Base-by-base conservation (phyloP, 2,113 vertebrate genomes). In the Pseudopipra pipra region DNA sequence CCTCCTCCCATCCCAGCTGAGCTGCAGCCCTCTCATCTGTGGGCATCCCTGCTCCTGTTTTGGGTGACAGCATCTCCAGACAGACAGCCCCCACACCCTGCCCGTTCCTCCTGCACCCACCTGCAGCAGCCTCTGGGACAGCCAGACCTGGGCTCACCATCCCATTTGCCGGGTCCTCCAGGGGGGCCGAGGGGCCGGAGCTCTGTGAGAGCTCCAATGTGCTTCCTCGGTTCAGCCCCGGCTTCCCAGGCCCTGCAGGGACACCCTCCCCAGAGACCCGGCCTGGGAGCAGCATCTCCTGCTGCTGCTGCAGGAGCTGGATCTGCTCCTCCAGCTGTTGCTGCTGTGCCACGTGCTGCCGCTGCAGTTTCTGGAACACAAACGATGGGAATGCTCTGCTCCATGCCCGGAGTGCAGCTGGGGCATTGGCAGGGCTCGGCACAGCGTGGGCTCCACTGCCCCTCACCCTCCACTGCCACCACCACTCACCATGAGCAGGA, bases 291-390 rank as follows among this genome's bases (percentile, higher is more conserved):
- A 80, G 24, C 82, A 84, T 68, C 59, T 96, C 54, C 37, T 74
- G 89, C 62, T 96, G 65, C 55, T 81, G 96, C 93, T 98, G 98
- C n/a, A 97, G 84, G 52, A 92, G 96, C 62, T 95, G 96, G 19
- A 96, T 97, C 24, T 97, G 98, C 92, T 98, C 97, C 91, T 98
- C 97, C 80, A 97, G 88, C 86, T 97, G 91, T 73, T 90, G 97
- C 85, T 98, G 98, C 85, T 98, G 98, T 51, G 93, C 95, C 35
- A 89, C 96, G 1, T 98, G 96, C 93, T 98, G 98, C 93, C 94
- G 93, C 73, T 97, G 95, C 89, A 97, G 95, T 4, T 80, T 96
- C 94, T 96, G 91, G 4, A 81, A 84, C 33, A 85, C n/a, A 81
- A 61, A 52, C 12, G 73, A 44, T 0, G 1, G 73, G 1, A 46